phyloP scores from a whole-genome alignment of 2,888 invertebrate genomes.

The Acrobasis suavella region DNA sequence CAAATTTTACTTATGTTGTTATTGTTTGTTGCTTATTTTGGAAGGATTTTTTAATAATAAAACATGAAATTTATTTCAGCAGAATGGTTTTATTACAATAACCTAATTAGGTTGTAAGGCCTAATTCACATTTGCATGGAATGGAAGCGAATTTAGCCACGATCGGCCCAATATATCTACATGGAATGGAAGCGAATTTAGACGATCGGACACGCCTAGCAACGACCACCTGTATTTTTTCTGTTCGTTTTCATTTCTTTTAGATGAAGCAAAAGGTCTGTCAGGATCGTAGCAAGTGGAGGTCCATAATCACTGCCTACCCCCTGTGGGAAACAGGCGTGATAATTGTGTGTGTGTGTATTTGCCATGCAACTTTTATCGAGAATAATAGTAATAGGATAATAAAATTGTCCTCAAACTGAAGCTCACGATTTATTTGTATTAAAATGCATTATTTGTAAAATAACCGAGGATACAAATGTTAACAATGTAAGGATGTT shows the following conservation, averaged over 20 bases:
- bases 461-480: slow-evolving; percentile 16
- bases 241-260: no score
- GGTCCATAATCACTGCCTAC: no score
- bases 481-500: slow-evolving; percentile 19
- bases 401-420: slow-evolving; percentile 4
- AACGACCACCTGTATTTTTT: no score
- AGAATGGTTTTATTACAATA: slow-evolving; percentile 71
- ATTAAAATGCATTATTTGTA: slow-evolving; percentile 18
- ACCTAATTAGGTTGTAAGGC: slow-evolving; percentile 42
- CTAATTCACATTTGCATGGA: background rate
- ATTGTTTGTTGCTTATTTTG: slow-evolving; percentile 82
- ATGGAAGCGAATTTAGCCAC: no score
- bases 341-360: no score
- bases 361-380: no score
- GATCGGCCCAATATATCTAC: no score
- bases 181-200: no score
- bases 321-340: no score
- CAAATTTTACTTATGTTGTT: slow-evolving; percentile 75
- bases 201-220: no score
- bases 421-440: slow-evolving; percentile 18
- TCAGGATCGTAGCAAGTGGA: no score
- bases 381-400: slow-evolving; percentile 39
- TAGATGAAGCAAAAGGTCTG: no score
- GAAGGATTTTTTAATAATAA: slow-evolving; percentile 68
- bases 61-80: slow-evolving; percentile 63